These are phyloP conservation scores for Carabus problematicus DNA, from an alignment of 2,888 invertebrate species.

Conservation along the genomic window DNA sequence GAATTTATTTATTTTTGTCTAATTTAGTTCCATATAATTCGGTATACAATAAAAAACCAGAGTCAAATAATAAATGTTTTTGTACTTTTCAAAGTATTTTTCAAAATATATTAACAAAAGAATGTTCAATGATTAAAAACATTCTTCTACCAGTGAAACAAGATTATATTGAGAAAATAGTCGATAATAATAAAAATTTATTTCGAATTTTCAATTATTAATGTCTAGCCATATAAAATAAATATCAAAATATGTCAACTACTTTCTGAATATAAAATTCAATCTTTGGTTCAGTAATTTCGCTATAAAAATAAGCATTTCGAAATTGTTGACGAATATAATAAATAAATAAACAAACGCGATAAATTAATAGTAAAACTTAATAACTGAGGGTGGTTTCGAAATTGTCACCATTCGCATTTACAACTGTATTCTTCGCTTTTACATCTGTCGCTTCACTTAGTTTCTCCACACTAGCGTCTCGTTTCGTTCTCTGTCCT, in stretches of 20 bases:
- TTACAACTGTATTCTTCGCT: conserved; percentile 54
- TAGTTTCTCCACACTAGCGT: conserved; percentile 22
- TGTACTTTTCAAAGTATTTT: background rate
- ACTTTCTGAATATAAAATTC: background rate
- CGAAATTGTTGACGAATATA: conserved; percentile 2
- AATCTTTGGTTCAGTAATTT: background rate
- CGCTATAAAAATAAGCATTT: background rate
- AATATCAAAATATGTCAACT: background rate
- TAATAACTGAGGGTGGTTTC: conserved; percentile 51
- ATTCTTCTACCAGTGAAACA: too few species aligned
- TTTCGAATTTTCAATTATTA: background rate
- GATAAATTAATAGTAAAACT: background rate
- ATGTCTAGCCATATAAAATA: background rate
- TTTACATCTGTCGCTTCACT: conserved; percentile 23
- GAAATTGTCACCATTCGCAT: conserved; percentile 54
- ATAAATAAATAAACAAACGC: background rate
- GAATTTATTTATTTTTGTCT: too few species aligned
- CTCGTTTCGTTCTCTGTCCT: conserved; percentile 28
- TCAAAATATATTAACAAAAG: background rate
- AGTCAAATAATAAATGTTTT: background rate
- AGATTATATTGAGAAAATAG: background rate
- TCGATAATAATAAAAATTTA: background rate
- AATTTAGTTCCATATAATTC: too few species aligned
- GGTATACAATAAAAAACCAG: background rate
- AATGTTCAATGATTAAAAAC: too few species aligned